Evolutionary conservation across 2,888 invertebrate species (phyloP).

Genomic region (Tachina fera): DNA sequence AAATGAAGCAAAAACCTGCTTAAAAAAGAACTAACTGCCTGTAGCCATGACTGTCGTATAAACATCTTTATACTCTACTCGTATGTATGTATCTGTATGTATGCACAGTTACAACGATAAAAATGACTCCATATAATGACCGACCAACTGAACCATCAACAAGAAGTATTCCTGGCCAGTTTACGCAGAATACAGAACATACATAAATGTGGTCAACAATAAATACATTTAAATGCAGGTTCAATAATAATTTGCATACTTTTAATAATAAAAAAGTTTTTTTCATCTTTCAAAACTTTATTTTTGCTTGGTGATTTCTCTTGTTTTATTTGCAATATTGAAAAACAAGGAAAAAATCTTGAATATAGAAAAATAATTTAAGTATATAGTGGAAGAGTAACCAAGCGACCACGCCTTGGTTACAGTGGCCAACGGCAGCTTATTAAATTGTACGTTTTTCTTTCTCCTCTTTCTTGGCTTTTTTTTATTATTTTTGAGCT

Average conservation of each 20-base stretch:
- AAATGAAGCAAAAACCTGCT: slow-evolving; percentile 22
- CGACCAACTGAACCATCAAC: slow-evolving; percentile 47
- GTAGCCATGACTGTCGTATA: slow-evolving; percentile 68
- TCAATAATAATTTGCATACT: slow-evolving; percentile 79
- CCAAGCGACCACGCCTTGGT: slow-evolving; percentile 74
- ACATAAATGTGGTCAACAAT: slow-evolving; percentile 76
- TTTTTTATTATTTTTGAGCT: slow-evolving; percentile 66
- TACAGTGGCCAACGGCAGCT: slow-evolving; percentile 76
- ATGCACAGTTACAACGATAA: slow-evolving; percentile 37
- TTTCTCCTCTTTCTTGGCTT: slow-evolving; percentile 16
- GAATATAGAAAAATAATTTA: slow-evolving; percentile 70
- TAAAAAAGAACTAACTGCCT: slow-evolving; percentile 70
- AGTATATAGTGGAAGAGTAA: slow-evolving; percentile 60
- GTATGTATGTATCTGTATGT: not conserved
- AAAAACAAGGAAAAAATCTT: slow-evolving; percentile 47
- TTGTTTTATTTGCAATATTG: slow-evolving; percentile 50
- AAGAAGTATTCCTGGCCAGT: slow-evolving; percentile 61
- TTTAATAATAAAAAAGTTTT: slow-evolving; percentile 70
- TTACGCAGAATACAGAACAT: slow-evolving; percentile 48
- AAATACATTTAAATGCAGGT: slow-evolving; percentile 77
- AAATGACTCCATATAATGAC: slow-evolving; percentile 53
- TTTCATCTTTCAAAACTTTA: slow-evolving; percentile 38
- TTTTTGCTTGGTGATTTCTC: slow-evolving; percentile 51
- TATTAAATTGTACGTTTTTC: slow-evolving; percentile 67
- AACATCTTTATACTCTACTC: slow-evolving; percentile 21